Conservation (phyloP, 2,797 vertebrate genomes). For the Lophius americanus region DNA sequence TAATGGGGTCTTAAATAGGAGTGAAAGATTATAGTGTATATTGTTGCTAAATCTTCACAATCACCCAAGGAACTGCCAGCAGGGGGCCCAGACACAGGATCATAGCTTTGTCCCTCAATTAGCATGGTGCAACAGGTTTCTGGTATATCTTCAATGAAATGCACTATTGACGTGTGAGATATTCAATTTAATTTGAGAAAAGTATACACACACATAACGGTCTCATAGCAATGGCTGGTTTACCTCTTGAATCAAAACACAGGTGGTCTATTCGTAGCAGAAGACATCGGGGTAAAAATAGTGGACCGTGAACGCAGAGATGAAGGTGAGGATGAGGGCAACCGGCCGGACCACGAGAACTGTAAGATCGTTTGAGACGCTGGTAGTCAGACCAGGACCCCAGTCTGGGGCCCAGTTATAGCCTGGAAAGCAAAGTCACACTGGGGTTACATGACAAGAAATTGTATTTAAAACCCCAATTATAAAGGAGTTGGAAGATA, state of each 20-base stretch:
- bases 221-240: neutral
- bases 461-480: neutral
- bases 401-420: constrained; percentile 64
- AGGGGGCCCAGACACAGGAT: too few species aligned
- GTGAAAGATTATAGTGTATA: too few species aligned
- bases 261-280: constrained; percentile 55
- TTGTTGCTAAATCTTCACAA: too few species aligned
- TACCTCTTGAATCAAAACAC: neutral
- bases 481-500: neutral
- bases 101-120: too few species aligned
- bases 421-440: constrained; percentile 33
- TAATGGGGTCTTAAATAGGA: too few species aligned
- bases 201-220: too few species aligned
- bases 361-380: constrained; percentile 36
- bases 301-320: constrained; percentile 62
- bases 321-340: constrained; percentile 65
- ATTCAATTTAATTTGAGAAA: too few species aligned
- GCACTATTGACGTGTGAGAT: too few species aligned
- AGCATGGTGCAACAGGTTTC: too few species aligned
- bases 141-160: too few species aligned
- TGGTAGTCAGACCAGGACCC: constrained; percentile 14
- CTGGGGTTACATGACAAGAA: neutral
- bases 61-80: too few species aligned
- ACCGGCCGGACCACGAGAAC: constrained; percentile 63
- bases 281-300: constrained; percentile 69